Evolutionary conservation across 2,113 vertebrate genomes (phyloP).

Genomic region (Mirza zaza): DNA sequence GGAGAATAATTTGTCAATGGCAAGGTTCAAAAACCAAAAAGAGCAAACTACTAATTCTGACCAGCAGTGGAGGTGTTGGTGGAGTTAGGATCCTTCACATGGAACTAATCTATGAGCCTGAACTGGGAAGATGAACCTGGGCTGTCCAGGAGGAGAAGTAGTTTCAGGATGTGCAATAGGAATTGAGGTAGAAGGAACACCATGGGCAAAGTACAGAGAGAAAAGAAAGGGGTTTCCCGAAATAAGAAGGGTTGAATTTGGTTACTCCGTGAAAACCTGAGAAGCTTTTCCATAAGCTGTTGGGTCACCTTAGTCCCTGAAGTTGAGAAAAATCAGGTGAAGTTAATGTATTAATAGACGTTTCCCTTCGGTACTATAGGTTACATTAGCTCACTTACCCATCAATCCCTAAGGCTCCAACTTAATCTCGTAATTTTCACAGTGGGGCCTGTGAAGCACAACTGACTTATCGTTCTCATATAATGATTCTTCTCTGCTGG

Average conservation of each 20-base stretch:
- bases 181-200: background rate
- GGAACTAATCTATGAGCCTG: background rate
- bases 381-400: background rate
- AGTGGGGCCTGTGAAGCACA: constrained; percentile 36
- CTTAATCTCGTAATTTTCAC: constrained; percentile 62
- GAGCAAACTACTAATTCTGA: background rate
- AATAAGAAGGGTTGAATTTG: background rate
- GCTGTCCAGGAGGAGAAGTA: background rate
- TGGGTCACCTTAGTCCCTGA: background rate
- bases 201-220: background rate
- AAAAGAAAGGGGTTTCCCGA: background rate
- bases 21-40: background rate
- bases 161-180: background rate
- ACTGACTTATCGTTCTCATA: constrained; percentile 54
- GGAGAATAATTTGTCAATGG: background rate
- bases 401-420: background rate
- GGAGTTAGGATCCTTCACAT: background rate
- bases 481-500: constrained; percentile 34
- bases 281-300: background rate
- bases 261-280: background rate
- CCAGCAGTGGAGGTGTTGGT: background rate
- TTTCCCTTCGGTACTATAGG: background rate
- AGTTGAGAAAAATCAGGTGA: background rate
- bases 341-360: background rate
- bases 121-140: background rate